Conservation (phyloP, 2,113 vertebrate species). For the Misgurnus anguillicaudatus region DNA sequence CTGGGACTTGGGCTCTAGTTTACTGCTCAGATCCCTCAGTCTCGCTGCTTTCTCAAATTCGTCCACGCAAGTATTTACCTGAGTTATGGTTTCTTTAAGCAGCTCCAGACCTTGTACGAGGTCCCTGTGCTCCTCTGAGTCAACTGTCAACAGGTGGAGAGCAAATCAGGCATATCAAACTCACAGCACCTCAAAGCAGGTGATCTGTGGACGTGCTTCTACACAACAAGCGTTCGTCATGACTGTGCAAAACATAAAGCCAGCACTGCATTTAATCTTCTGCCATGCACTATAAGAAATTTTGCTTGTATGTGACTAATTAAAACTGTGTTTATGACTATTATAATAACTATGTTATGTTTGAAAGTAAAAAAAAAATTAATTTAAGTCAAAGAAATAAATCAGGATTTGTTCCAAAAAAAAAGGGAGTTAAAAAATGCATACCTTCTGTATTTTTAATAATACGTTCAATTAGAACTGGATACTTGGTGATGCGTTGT, state of each 20-base stretch:
- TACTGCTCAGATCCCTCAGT: constrained; percentile 78
- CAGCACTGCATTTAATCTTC: too few species aligned
- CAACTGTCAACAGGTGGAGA: constrained; percentile 67
- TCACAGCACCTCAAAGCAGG: not conserved
- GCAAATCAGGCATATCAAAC: not conserved
- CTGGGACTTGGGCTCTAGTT: constrained; percentile 83
- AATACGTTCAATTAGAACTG: constrained; percentile 87
- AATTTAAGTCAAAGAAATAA: not conserved
- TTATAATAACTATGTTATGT: too few species aligned
- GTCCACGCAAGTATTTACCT: constrained; percentile 82
- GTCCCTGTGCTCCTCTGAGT: constrained; percentile 78
- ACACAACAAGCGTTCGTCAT: too few species aligned
- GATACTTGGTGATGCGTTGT: constrained; percentile 96
- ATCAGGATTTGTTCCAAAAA: not conserved
- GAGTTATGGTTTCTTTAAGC: constrained; percentile 83
- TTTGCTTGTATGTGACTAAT: too few species aligned
- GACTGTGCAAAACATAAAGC: too few species aligned
- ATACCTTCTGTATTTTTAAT: constrained; percentile 91
- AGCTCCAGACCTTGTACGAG: constrained; percentile 78
- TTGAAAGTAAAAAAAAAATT: too few species aligned
- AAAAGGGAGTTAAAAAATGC: not conserved
- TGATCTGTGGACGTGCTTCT: not conserved
- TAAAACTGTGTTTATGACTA: too few species aligned
- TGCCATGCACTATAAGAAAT: too few species aligned
- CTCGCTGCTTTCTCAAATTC: constrained; percentile 79